These are phyloP conservation scores for Drosophila pandora DNA, from an alignment of 1,140 invertebrate species.

Conservation along the genomic window DNA sequence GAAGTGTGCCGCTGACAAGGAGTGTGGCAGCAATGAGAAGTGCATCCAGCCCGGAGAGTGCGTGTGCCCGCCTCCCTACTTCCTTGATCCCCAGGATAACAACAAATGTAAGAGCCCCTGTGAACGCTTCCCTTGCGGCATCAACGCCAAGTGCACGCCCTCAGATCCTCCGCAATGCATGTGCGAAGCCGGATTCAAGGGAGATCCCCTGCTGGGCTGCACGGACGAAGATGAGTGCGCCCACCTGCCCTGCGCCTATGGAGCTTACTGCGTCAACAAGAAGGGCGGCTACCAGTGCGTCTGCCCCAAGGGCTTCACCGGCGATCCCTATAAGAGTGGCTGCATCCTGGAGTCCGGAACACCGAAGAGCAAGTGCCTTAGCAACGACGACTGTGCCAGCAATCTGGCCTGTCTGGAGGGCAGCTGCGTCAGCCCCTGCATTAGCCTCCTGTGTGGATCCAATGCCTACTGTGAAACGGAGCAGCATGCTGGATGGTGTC, in stretches of 20 bases:
- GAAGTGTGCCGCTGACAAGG: constrained; percentile 90
- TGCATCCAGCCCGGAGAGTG: constrained; percentile 96
- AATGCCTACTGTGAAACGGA: constrained; percentile 95
- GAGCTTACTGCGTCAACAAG: constrained; percentile 93
- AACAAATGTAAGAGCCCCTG: constrained; percentile 95
- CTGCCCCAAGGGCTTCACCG: constrained; percentile 91
- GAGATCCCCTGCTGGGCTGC: constrained; percentile 92
- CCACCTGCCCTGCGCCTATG: constrained; percentile 90
- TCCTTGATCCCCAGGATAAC: constrained; percentile 90
- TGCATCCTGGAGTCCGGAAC: constrained; percentile 86
- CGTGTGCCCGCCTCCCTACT: constrained; percentile 94
- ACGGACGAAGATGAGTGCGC: constrained; percentile 93
- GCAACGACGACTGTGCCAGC: constrained; percentile 91
- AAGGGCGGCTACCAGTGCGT: constrained; percentile 93
- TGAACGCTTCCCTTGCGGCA: constrained; percentile 93
- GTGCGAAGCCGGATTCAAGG: constrained; percentile 93
- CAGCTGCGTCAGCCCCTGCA: constrained; percentile 92
- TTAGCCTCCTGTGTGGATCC: constrained; percentile 89
- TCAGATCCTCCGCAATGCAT: constrained; percentile 94
- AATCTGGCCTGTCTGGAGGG: constrained; percentile 91
- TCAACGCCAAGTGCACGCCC: constrained; percentile 96
- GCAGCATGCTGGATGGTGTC: constrained; percentile 94
- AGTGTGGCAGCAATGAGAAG: constrained; percentile 94
- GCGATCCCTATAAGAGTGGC: constrained; percentile 92
- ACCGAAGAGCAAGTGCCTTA: constrained; percentile 87